A percentile compares a stretch with the other conserved stretches of the same genome.
Evolutionary conservation across 2,113 vertebrate genomes (phyloP).

Genomic region (Climacteris rufus): DNA sequence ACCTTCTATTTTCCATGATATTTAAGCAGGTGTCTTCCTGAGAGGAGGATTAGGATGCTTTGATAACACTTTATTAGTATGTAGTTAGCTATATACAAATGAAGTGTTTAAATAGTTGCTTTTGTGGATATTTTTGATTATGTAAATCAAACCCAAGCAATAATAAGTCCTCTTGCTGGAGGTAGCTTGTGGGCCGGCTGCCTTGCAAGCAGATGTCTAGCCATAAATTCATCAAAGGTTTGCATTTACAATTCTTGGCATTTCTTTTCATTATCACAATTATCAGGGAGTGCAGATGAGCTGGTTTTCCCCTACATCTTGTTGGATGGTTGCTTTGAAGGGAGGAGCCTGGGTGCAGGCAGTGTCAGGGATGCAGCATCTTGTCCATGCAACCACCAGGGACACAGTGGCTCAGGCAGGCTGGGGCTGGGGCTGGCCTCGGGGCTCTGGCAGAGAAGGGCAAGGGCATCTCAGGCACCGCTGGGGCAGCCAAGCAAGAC

Average conservation of each 20-base stretch:
- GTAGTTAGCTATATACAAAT: neutral
- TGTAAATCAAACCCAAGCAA: neutral
- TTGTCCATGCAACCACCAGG: neutral
- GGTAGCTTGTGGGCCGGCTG: neutral
- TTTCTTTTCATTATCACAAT: conserved; percentile 8
- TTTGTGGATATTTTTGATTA: neutral
- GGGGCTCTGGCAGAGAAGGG: neutral
- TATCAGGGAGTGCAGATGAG: neutral
- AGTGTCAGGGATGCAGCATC: neutral
- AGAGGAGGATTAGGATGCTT: neutral
- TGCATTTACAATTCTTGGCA: neutral
- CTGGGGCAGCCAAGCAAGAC: neutral
- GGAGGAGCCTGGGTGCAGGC: neutral
- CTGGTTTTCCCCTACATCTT: neutral
- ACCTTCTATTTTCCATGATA: neutral
- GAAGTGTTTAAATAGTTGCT: neutral
- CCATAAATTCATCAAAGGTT: neutral
- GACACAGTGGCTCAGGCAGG: neutral
- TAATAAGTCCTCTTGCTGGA: neutral
- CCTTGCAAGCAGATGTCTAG: neutral
- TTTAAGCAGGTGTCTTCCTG: neutral
- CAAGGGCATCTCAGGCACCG: neutral
- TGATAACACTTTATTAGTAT: neutral
- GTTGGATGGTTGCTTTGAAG: neutral
- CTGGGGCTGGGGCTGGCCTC: neutral